A percentile compares a stretch with the other conserved stretches of the same genome.
These are phyloP conservation scores for Habroteleia sp. DNA, from an alignment of 2,888 invertebrate genomes.

Conservation along the genomic window DNA sequence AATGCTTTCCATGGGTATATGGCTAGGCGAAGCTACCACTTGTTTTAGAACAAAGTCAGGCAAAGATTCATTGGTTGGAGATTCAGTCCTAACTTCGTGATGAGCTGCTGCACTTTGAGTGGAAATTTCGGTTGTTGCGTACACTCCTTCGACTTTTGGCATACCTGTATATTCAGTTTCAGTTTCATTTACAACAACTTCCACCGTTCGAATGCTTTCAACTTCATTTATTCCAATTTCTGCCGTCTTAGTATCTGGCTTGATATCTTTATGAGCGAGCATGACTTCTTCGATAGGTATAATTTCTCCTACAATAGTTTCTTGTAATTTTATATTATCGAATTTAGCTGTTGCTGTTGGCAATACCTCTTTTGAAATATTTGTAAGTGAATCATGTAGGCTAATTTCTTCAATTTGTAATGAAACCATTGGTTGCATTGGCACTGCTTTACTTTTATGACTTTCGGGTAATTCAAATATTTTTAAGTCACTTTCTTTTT, in stretches of 20 bases:
- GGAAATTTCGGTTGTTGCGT: conserved; percentile 81
- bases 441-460: conserved; percentile 82
- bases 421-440: conserved; percentile 82
- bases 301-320: conserved; percentile 83
- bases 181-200: conserved; percentile 82
- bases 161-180: conserved; percentile 81
- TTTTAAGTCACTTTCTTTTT: conserved; percentile 85
- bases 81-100: conserved; percentile 81
- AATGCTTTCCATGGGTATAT: conserved; percentile 77
- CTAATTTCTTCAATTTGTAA: conserved; percentile 82
- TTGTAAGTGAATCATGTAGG: conserved; percentile 80
- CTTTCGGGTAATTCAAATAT: conserved; percentile 82
- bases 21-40: conserved; percentile 77
- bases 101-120: conserved; percentile 82
- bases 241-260: conserved; percentile 80
- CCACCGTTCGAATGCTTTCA: conserved; percentile 82
- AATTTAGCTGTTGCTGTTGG: conserved; percentile 81
- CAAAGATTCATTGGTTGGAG: conserved; percentile 78
- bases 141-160: conserved; percentile 77
- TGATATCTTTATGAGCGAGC: conserved; percentile 77
- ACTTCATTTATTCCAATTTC: conserved; percentile 79
- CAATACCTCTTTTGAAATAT: conserved; percentile 80
- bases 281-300: conserved; percentile 83
- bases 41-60: conserved; percentile 77
- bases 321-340: conserved; percentile 78